A percentile compares a stretch with the other conserved stretches of the same genome.
phyloP scores from a whole-genome alignment of 2,888 invertebrate genomes.

The Drosophila mercatorum region DNA sequence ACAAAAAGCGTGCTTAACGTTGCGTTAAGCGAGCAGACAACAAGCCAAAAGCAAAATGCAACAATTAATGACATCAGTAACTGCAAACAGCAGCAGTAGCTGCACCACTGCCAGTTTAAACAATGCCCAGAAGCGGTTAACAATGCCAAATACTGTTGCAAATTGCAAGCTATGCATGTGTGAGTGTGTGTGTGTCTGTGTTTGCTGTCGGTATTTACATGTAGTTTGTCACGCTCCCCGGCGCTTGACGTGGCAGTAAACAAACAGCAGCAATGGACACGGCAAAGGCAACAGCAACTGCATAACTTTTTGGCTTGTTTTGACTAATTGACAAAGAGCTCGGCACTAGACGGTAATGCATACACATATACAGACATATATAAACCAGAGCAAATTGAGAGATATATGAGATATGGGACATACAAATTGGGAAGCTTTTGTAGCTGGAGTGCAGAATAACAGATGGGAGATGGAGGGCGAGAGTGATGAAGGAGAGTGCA shows the following conservation, averaged over 20 bases:
- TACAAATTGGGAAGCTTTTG: constrained; percentile 27
- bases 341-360: constrained; percentile 16
- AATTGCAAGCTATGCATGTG: constrained; percentile 32
- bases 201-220: constrained; percentile 61
- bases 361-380: constrained; percentile 12
- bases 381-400: constrained; percentile 19
- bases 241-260: constrained; percentile 48
- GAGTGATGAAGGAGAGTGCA: too few species aligned
- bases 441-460: neutral
- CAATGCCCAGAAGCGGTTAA: constrained; percentile 59
- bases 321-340: constrained; percentile 70
- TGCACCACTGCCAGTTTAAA: constrained; percentile 33
- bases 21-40: constrained; percentile 30
- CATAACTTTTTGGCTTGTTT: constrained; percentile 67
- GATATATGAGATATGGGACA: constrained; percentile 8
- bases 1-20: constrained; percentile 36
- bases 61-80: constrained; percentile 77
- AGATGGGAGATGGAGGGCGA: neutral
- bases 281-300: constrained; percentile 38
- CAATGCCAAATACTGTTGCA: constrained; percentile 62
- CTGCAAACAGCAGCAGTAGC: constrained; percentile 42
- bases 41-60: constrained; percentile 53
- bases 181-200: constrained; percentile 18
- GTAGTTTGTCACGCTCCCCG: constrained; percentile 60
- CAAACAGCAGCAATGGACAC: constrained; percentile 27